phyloP scores from a whole-genome alignment of 1,140 invertebrate genomes.

The Lordiphosa clarofinis region DNA sequence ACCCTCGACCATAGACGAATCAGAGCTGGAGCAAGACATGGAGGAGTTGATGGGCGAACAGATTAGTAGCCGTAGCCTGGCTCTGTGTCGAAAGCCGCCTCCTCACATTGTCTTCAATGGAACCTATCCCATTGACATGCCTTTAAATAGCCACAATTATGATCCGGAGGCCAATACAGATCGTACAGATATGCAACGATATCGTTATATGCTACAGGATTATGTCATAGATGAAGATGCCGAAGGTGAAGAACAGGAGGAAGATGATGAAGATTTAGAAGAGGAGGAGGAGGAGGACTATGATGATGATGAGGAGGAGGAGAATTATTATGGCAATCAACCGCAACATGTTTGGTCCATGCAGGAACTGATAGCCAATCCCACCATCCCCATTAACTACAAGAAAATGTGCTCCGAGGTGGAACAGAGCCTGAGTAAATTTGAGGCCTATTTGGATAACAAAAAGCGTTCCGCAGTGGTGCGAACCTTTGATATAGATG shows the following conservation, averaged over 20 bases:
- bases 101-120: constrained; percentile 85
- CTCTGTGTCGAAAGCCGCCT: constrained; percentile 27
- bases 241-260: constrained; percentile 53
- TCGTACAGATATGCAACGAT: constrained; percentile 58
- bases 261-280: constrained; percentile 35
- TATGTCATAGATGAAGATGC: constrained; percentile 65
- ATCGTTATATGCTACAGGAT: constrained; percentile 59
- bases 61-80: constrained; percentile 12
- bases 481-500: constrained; percentile 76
- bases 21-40: constrained; percentile 38
- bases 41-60: constrained; percentile 18
- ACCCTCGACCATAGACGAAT: constrained; percentile 55
- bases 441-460: constrained; percentile 67
- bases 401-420: constrained; percentile 78
- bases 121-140: constrained; percentile 89
- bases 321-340: constrained; percentile 6
- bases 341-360: constrained; percentile 73
- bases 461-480: constrained; percentile 48
- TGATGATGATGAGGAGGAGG: constrained; percentile 30
- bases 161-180: constrained; percentile 72
- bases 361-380: constrained; percentile 73
- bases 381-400: constrained; percentile 70
- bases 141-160: constrained; percentile 70
- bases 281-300: constrained; percentile 24
- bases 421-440: constrained; percentile 67